Percentiles rank a stretch among this genome's conserved stretches.
Conservation (phyloP, 2,888 invertebrate genomes). For the Rhagium mordax region DNA sequence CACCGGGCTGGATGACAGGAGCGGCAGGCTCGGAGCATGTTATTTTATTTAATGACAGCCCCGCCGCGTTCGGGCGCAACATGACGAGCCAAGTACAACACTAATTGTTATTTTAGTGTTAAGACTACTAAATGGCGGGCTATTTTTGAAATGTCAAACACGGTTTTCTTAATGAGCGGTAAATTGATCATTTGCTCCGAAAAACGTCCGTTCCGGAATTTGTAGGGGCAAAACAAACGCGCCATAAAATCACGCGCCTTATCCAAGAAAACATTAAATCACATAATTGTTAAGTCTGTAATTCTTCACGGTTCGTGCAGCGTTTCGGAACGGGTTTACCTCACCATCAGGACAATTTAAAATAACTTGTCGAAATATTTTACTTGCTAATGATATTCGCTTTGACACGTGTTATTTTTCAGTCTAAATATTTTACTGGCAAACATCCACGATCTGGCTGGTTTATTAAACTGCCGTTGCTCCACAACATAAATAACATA, state of each 20-base stretch:
- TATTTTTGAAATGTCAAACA: not conserved
- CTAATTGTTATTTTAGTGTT: constrained; percentile 26
- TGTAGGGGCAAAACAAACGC: not conserved
- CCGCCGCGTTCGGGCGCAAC: not conserved
- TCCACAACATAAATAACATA: too few relatives aligned
- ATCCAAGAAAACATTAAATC: too few relatives aligned
- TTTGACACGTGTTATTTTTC: too few relatives aligned
- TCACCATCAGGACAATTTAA: too few relatives aligned
- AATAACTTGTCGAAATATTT: too few relatives aligned
- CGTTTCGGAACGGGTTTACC: too few relatives aligned
- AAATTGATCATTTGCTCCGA: not conserved
- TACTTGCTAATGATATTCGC: too few relatives aligned
- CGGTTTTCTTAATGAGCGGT: not conserved
- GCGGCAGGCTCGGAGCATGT: constrained; percentile 28
- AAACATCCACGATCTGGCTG: too few relatives aligned
- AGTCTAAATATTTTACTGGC: too few relatives aligned
- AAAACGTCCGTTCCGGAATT: not conserved
- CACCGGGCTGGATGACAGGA: constrained; percentile 27
- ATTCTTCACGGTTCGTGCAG: too few relatives aligned
- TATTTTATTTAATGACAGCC: constrained; percentile 29
- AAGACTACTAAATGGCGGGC: not conserved
- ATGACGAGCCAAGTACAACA: constrained; percentile 22
- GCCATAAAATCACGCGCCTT: not conserved
- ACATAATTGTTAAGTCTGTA: too few relatives aligned
- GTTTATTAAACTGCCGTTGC: too few relatives aligned